Evolutionary conservation across 2,113 vertebrate species (phyloP).

Genomic region (Mirza zaza): DNA sequence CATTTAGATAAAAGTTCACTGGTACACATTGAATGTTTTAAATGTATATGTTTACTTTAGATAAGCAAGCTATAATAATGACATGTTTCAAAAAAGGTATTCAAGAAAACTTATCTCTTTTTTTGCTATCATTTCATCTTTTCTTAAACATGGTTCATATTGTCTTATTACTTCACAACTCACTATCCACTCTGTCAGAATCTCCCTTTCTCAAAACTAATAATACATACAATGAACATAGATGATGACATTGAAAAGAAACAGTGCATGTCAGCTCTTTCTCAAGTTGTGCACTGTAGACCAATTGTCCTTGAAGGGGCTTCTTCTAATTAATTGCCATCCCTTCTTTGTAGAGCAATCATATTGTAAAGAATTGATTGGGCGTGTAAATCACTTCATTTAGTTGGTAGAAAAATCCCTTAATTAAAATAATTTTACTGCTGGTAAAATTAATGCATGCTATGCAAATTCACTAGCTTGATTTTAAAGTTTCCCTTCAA

Average conservation of each 20-base stretch:
- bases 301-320: constrained; percentile 78
- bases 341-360: constrained; percentile 71
- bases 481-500: constrained; percentile 52
- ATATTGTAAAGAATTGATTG: constrained; percentile 80
- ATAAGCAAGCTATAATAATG: neutral
- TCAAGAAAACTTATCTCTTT: neutral
- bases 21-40: neutral
- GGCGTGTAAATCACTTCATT: constrained; percentile 76
- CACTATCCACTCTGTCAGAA: constrained; percentile 57
- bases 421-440: constrained; percentile 82
- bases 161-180: constrained; percentile 47
- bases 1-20: neutral
- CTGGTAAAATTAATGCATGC: constrained; percentile 67
- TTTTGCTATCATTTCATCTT: neutral
- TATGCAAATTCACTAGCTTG: constrained; percentile 45
- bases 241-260: constrained; percentile 70
- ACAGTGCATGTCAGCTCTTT: constrained; percentile 68
- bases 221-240: constrained; percentile 56
- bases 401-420: constrained; percentile 68
- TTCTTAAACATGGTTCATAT: neutral
- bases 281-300: constrained; percentile 46
- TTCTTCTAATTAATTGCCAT: constrained; percentile 80
- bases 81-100: neutral
- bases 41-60: neutral
- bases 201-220: constrained; percentile 28